Conservation (phyloP, 1,140 invertebrate species). For the Drosophila santomea region DNA sequence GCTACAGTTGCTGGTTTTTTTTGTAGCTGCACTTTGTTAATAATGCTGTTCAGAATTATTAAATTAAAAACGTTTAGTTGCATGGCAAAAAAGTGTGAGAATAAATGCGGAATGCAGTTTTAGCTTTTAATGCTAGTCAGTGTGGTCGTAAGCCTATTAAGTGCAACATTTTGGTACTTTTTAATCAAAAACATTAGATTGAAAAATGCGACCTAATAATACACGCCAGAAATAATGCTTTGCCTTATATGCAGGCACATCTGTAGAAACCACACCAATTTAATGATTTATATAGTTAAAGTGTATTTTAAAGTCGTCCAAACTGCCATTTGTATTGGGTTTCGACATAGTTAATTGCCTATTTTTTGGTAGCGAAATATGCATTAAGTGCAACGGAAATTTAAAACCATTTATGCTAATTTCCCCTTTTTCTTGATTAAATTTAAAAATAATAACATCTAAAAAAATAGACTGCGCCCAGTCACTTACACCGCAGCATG, state of each 20-base stretch:
- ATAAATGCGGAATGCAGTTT: not conserved
- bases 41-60: conserved; percentile 62
- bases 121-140: too few relatives aligned
- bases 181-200: too few relatives aligned
- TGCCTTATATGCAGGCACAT: not conserved
- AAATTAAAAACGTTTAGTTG: conserved; percentile 54
- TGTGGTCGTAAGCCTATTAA: too few relatives aligned
- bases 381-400: conserved; percentile 48
- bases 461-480: conserved; percentile 22
- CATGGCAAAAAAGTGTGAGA: conserved; percentile 22
- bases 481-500: conserved; percentile 38
- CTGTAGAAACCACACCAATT: not conserved
- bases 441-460: conserved; percentile 59
- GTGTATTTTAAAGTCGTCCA: conserved; percentile 4
- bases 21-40: conserved; percentile 60
- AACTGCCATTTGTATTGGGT: not conserved
- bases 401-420: conserved; percentile 76
- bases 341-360: not conserved
- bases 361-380: conserved; percentile 33
- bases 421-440: conserved; percentile 65
- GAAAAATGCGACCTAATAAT: too few relatives aligned
- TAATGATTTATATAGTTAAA: not conserved
- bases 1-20: conserved; percentile 24
- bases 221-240: not conserved
- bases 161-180: too few relatives aligned